Percentiles rank a stretch among this genome's conserved stretches.
Conservation (phyloP, 2,888 invertebrate genomes). For the Lasioglossum villosulum region DNA sequence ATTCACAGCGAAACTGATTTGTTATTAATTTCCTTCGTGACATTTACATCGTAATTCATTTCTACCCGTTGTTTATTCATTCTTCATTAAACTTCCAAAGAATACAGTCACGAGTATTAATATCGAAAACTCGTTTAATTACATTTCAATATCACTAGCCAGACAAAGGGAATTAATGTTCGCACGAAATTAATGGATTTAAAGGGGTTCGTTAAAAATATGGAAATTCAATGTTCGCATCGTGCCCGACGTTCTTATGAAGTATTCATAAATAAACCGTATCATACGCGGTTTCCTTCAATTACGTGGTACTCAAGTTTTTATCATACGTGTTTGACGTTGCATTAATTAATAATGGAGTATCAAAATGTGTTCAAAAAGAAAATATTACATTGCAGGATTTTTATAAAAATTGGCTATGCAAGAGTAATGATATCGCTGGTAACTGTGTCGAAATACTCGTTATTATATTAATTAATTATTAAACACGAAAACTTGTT, state of each 20-base stretch:
- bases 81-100: constrained; percentile 1
- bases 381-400: not conserved
- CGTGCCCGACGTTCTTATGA: not conserved
- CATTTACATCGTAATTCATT: not conserved
- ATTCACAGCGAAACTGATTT: not conserved
- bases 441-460: no score
- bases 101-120: not conserved
- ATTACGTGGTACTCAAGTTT: not conserved
- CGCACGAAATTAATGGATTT: not conserved
- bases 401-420: not conserved
- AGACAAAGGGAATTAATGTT: not conserved
- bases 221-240: not conserved
- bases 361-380: not conserved
- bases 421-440: no score
- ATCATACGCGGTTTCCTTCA: not conserved
- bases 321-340: not conserved
- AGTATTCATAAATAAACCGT: not conserved
- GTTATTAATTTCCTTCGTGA: not conserved
- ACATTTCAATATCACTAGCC: not conserved
- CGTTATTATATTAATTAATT: not conserved
- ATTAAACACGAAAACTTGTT: not conserved
- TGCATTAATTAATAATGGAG: not conserved
- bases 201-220: not conserved
- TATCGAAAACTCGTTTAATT: constrained; percentile 1
- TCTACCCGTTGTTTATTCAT: not conserved